phyloP scores from a whole-genome alignment of 2,797 vertebrate species.

The Amphiprion clarkii region DNA sequence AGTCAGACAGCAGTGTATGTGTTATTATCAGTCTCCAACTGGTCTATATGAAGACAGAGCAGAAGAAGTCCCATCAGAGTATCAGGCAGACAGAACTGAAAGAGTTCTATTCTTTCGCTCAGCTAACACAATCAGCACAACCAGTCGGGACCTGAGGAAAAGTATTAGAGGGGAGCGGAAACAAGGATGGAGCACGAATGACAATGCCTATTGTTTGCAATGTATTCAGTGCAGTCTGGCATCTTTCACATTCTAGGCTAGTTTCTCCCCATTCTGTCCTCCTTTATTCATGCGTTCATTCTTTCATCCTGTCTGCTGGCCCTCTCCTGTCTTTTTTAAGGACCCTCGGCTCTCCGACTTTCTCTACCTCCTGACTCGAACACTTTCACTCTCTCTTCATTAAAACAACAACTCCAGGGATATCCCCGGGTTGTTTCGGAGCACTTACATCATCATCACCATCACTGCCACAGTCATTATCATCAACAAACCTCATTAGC shows the following conservation, averaged over 20 bases:
- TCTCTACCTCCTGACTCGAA: slow-evolving; percentile 25
- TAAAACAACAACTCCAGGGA: slow-evolving; percentile 76
- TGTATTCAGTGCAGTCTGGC: slow-evolving; percentile 53
- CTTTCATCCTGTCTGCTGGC: slow-evolving; percentile 53
- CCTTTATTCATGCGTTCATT: slow-evolving; percentile 61
- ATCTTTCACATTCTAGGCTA: slow-evolving; percentile 67
- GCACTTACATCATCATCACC: slow-evolving; percentile 80
- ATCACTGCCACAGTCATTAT: slow-evolving; percentile 70
- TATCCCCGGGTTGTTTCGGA: slow-evolving; percentile 79
- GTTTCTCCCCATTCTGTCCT: slow-evolving; percentile 56
- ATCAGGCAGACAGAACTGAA: slow-evolving; percentile 58
- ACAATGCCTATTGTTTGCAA: slow-evolving; percentile 69
- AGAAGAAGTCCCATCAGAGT: slow-evolving; percentile 63
- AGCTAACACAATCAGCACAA: slow-evolving; percentile 67
- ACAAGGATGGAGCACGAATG: slow-evolving; percentile 68
- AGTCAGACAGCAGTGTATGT: slow-evolving; percentile 54
- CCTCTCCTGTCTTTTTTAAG: slow-evolving; percentile 23
- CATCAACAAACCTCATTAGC: slow-evolving; percentile 73
- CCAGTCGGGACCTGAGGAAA: slow-evolving; percentile 70
- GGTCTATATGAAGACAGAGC: slow-evolving; percentile 57
- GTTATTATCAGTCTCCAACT: slow-evolving; percentile 72
- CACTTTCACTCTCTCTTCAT: slow-evolving; percentile 53
- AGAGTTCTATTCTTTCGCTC: slow-evolving; percentile 61
- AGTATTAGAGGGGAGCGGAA: slow-evolving; percentile 60
- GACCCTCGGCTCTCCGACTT: slow-evolving; percentile 29